Conservation (phyloP, 2,113 vertebrate genomes). For the Plestiodon gilberti region DNA sequence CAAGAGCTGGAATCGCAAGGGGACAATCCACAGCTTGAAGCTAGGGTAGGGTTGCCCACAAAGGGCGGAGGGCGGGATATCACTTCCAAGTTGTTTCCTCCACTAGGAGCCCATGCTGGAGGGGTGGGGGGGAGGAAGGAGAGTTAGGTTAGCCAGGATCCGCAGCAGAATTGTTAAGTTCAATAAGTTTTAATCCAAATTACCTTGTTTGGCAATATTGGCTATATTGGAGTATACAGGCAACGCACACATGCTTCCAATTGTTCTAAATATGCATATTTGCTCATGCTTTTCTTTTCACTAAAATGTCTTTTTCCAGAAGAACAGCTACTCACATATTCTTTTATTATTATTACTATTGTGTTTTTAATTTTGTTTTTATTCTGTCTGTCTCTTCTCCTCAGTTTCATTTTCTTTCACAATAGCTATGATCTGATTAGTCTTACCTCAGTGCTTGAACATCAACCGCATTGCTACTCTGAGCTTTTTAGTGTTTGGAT, state of each 20-base stretch:
- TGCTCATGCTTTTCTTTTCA: slow-evolving; percentile 46
- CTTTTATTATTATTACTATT: slow-evolving; percentile 34
- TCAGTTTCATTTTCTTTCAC: slow-evolving; percentile 37
- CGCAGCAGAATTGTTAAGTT: too few species aligned
- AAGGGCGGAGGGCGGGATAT: too few species aligned
- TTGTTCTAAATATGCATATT: slow-evolving; percentile 65
- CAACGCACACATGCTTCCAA: slow-evolving; percentile 62
- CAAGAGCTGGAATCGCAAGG: neutral
- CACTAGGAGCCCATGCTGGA: too few species aligned
- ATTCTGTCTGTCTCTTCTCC: slow-evolving; percentile 31
- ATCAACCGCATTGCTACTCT: slow-evolving; percentile 7
- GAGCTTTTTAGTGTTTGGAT: neutral
- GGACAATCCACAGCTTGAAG: too few species aligned
- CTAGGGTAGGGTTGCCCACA: too few species aligned
- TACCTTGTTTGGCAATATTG: too few species aligned
- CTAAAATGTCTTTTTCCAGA: slow-evolving; percentile 55
- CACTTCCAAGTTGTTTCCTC: too few species aligned
- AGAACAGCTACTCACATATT: slow-evolving; percentile 59
- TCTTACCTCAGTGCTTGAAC: neutral
- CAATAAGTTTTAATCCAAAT: too few species aligned
- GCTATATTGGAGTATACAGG: neutral
- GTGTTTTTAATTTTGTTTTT: slow-evolving; percentile 43
- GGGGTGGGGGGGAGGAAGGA: too few species aligned
- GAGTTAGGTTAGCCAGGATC: too few species aligned
- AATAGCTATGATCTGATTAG: slow-evolving; percentile 32